Evolutionary conservation across 1,140 invertebrate genomes (phyloP).

Genomic region (Aphidius ervi): DNA sequence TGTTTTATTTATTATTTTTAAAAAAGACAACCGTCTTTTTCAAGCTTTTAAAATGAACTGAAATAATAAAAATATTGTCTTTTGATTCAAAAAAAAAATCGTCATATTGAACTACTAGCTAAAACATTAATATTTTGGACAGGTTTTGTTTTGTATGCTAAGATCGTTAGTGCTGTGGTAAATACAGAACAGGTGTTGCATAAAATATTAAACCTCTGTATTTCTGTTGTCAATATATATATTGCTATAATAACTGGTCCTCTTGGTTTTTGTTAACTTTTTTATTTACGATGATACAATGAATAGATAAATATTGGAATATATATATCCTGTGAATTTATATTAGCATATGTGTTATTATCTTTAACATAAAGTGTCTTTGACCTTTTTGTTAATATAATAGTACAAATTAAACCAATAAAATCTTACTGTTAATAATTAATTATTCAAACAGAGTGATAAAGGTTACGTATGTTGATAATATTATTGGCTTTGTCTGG

Average conservation of each 20-base stretch:
- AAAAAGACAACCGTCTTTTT: neutral
- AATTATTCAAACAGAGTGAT: too few species aligned
- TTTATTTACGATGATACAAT: neutral
- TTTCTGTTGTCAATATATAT: neutral
- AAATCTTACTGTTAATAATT: too few species aligned
- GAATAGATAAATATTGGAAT: slow-evolving; percentile 10
- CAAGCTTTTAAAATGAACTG: too few species aligned
- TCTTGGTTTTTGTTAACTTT: neutral
- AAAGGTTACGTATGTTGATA: too few species aligned
- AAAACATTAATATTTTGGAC: slow-evolving; percentile 19
- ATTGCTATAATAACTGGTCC: neutral
- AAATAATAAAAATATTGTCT: too few species aligned
- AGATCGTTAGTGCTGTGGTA: slow-evolving; percentile 21
- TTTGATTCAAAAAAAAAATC: too few species aligned
- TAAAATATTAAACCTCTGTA: neutral
- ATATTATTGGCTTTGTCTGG: too few species aligned
- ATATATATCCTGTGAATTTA: neutral
- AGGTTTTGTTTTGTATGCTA: slow-evolving; percentile 13
- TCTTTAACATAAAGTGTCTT: too few species aligned
- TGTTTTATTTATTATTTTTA: too few species aligned
- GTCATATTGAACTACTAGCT: neutral
- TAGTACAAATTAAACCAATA: too few species aligned
- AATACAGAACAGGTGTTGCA: slow-evolving; percentile 18
- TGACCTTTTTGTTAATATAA: too few species aligned
- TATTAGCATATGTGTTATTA: too few species aligned